Base-by-base conservation (phyloP, 2,888 invertebrate genomes). In the Leptopilina drosophilae region DNA sequence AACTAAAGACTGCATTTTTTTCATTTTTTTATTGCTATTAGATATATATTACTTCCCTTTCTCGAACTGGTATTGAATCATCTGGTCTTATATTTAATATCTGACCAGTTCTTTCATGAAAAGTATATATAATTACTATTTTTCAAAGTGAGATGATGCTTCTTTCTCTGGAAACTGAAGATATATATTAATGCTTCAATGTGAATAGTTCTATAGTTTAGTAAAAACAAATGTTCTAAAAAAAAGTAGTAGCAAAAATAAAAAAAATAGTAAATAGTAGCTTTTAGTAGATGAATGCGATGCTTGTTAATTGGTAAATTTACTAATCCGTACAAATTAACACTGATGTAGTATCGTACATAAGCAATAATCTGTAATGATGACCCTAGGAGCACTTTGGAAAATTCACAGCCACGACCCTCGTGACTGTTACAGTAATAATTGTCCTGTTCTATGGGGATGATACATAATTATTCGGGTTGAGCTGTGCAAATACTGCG, bases 401-500 rank as follows among this genome's bases (percentile, higher is more conserved):
- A 84, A 88, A 88, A 88, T 88, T 87, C 88, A 86, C 83, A 86
- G 81, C 84, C 87, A 87, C 83, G 86, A 83, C 85, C 86, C 87
- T 86, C 84, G 84, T 85, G 87, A 86, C 86, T 84, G 83, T 80
- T 75, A 77, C 77, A 83, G 86, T 84, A 87, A 87, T 89, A 87
- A 89, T 88, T 89, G 88, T 89, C 83, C 86, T 82, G 85, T 82
- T 83, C 85, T 86, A 88, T 86, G 86, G 86, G 82, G 84, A 85
- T 84, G 85, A 87, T 87, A 85, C 84, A 85, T 82, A 79, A 33
- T 84, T 83, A 87, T 87, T 85, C 81, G 82, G 86, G 87, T 89
- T 87, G 88, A 88, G 89, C 89, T 89, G 89, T 82, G 86, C 88
- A 90, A 90, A 90, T 90, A 90, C 89, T 86, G 89, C 88, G 89